Evolutionary conservation across 2,888 invertebrate genomes (phyloP).

Genomic region (Cremastinae sp.): DNA sequence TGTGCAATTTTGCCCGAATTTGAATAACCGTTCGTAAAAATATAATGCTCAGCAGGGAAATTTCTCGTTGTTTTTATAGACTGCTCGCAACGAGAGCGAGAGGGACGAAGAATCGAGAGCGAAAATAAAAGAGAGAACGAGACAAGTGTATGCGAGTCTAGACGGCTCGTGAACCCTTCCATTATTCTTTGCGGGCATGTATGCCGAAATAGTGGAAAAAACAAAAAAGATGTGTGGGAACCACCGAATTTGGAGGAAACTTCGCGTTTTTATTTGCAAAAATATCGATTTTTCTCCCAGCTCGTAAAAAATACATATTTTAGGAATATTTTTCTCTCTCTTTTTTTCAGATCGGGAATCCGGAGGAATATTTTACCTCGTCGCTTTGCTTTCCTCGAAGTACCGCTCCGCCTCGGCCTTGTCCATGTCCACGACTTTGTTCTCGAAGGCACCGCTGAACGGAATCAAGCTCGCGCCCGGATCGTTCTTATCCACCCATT

Average conservation of each 20-base stretch:
- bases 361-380: conserved; percentile 83
- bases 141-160: conserved; percentile 70
- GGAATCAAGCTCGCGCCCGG: conserved; percentile 96
- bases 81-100: conserved; percentile 53
- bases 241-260: conserved; percentile 56
- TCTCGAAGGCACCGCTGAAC: conserved; percentile 96
- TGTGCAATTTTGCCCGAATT: conserved; percentile 79
- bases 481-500: conserved; percentile 99
- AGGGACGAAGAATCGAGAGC: neutral
- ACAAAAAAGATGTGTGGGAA: conserved; percentile 67
- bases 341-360: no score
- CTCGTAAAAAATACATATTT: no score
- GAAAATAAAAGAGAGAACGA: conserved; percentile 38
- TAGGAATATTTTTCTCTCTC: no score
- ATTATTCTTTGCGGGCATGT: conserved; percentile 66
- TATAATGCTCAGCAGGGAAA: conserved; percentile 73
- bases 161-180: conserved; percentile 72
- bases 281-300: neutral
- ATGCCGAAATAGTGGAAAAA: conserved; percentile 59
- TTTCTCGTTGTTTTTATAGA: conserved; percentile 69
- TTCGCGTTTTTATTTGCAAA: neutral
- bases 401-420: conserved; percentile 88
- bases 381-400: conserved; percentile 90
- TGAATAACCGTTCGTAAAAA: conserved; percentile 78
- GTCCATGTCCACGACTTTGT: conserved; percentile 92